Conservation (phyloP, 2,113 vertebrate species). For the Aplodontia rufa region DNA sequence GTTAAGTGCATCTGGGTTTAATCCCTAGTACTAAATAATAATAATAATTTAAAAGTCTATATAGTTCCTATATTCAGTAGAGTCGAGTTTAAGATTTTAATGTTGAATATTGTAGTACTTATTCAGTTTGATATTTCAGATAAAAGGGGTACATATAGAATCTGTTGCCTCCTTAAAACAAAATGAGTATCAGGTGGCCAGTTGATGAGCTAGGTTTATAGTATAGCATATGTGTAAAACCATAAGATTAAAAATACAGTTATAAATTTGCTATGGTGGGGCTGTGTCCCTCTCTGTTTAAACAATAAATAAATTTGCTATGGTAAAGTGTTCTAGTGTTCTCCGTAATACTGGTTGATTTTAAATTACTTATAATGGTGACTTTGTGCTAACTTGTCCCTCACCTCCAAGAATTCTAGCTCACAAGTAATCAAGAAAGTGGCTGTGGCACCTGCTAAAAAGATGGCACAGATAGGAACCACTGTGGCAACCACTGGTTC, state of each 20-base stretch:
- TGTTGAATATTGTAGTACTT: too few species aligned
- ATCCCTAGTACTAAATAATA: too few species aligned
- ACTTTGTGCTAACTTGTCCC: conserved; percentile 20
- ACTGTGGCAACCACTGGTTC: conserved; percentile 80
- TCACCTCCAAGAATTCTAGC: conserved; percentile 82
- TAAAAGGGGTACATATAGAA: neutral
- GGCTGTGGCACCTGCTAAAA: conserved; percentile 85
- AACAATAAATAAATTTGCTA: neutral
- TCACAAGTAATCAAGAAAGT: conserved; percentile 84
- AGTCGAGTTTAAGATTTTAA: too few species aligned
- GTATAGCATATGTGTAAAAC: neutral
- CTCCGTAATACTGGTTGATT: neutral
- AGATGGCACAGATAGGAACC: conserved; percentile 79
- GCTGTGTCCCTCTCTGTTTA: too few species aligned
- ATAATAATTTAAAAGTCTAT: too few species aligned
- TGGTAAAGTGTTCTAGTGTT: conserved; percentile 25
- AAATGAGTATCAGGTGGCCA: neutral
- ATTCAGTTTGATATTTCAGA: neutral
- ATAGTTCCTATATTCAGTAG: too few species aligned
- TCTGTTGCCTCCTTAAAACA: neutral
- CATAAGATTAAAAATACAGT: neutral
- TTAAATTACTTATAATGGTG: neutral
- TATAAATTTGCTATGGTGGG: neutral
- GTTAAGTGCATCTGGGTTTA: too few species aligned
- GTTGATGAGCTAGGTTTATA: neutral